These are phyloP conservation scores for Trachelus tabidus DNA, from an alignment of 2,888 invertebrate genomes.

Conservation along the genomic window DNA sequence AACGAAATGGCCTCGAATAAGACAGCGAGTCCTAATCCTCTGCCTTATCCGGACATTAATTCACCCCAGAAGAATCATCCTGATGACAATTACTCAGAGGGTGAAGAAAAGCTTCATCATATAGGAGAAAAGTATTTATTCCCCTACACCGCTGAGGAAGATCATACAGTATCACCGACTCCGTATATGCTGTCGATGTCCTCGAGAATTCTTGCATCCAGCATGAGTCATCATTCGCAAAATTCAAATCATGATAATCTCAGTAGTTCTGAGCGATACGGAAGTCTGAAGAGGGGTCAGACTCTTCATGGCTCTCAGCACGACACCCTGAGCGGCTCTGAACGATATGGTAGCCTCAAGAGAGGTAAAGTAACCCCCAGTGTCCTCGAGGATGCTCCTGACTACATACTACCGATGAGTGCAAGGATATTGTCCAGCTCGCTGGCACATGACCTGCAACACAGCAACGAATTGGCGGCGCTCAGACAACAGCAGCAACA, in stretches of 20 bases:
- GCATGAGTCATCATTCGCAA: slow-evolving; percentile 63
- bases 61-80: slow-evolving; percentile 55
- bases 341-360: slow-evolving; percentile 60
- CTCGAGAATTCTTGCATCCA: slow-evolving; percentile 60
- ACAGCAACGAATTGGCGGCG: slow-evolving; percentile 59
- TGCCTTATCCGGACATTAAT: slow-evolving; percentile 82
- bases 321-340: slow-evolving; percentile 55
- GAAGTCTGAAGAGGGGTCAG: slow-evolving; percentile 58
- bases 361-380: slow-evolving; percentile 58
- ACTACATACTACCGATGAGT: slow-evolving; percentile 61
- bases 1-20: slow-evolving; percentile 75
- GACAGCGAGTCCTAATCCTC: slow-evolving; percentile 75
- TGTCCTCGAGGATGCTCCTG: slow-evolving; percentile 56
- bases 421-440: slow-evolving; percentile 60
- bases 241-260: slow-evolving; percentile 59
- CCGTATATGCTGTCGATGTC: slow-evolving; percentile 63
- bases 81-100: slow-evolving; percentile 61
- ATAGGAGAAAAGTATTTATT: slow-evolving; percentile 84
- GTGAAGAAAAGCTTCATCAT: slow-evolving; percentile 68
- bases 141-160: slow-evolving; percentile 79
- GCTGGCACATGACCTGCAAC: slow-evolving; percentile 58
- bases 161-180: slow-evolving; percentile 60
- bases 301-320: slow-evolving; percentile 60
- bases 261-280: slow-evolving; percentile 58
- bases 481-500: slow-evolving; percentile 56